Base-by-base conservation (phyloP, 2,113 vertebrate species). In the Coptodon rendalli region DNA sequence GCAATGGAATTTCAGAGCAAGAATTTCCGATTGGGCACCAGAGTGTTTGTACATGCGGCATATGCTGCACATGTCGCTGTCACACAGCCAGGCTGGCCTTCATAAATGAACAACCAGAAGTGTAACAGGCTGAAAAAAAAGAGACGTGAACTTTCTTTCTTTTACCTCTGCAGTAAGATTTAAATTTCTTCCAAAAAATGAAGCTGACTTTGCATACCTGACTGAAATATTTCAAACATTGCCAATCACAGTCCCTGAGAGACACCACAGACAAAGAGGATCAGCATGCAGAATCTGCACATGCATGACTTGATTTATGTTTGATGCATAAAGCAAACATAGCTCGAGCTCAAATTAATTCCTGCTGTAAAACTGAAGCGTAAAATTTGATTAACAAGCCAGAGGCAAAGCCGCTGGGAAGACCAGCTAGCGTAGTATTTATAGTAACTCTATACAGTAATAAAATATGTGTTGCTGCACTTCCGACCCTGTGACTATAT, bases 1-100 rank as follows among this genome's bases (percentile, higher is more conserved):
- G 80, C 53, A 52, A 68, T 86, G 88, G 81, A 91, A 91, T 73
- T 91, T 94, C 88, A 91, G 86, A 93, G 92, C 82, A 93, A 90
- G 87, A 88, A 91, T 95, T 93, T 94, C 90, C 78, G 13, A 80
- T 52, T 66, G 73, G 38, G 89, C 80, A 80, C 80, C 27, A 24
- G 80, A 73, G 43, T 82, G 80, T 94, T 91, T 90, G 87, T 83
- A 86, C 83, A 86, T 83, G 84, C 59, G n/a, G 87, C 86, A 90
- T 68, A 85, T 68, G 89, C 83, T 53, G 84, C 93, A 92, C 91
- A 92, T 94, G 93, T 78, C 27, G 24, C 89, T 88, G 90, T 91
- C 85, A 82, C n/a, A 38, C 50, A 79, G 91, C 90, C 91, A 84
- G 66, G 17, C 29, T 52, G 59, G 38, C 40, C 78, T 86, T 87